phyloP scores from a whole-genome alignment of 1,140 invertebrate species.

The Drosophila nannoptera region DNA sequence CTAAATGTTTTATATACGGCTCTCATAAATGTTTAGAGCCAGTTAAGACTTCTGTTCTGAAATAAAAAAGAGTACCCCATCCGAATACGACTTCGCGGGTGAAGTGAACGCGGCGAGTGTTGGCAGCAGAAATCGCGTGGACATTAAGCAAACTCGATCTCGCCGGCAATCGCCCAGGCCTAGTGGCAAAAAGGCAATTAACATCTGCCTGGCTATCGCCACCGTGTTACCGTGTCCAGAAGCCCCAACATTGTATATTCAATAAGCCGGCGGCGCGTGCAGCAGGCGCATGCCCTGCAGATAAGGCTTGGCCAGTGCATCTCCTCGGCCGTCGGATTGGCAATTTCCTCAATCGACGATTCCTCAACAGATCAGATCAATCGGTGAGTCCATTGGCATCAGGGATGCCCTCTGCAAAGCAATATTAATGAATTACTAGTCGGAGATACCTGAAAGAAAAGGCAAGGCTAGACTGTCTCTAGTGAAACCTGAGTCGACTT shows the following conservation, averaged over 20 bases:
- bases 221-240: neutral
- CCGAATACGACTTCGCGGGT: constrained; percentile 7
- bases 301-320: too few species aligned
- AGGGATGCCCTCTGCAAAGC: too few species aligned
- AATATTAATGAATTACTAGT: too few species aligned
- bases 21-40: constrained; percentile 58
- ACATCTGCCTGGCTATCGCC: constrained; percentile 16
- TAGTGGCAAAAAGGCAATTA: constrained; percentile 37
- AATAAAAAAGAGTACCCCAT: constrained; percentile 45
- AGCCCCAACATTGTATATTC: neutral
- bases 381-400: too few species aligned
- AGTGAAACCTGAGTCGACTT: too few species aligned
- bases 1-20: constrained; percentile 45
- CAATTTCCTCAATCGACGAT: neutral
- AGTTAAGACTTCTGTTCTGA: constrained; percentile 28
- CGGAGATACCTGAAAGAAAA: too few species aligned
- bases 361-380: neutral
- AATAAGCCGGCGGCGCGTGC: constrained; percentile 41
- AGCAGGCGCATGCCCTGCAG: too few species aligned
- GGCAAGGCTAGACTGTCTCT: too few species aligned
- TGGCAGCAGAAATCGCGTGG: constrained; percentile 31
- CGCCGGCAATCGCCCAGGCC: constrained; percentile 8
- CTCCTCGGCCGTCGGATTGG: constrained; percentile 6
- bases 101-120: constrained; percentile 15
- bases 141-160: constrained; percentile 26